Evolutionary conservation across 1,140 invertebrate genomes (phyloP).

Genomic region (Procambarus clarkii): DNA sequence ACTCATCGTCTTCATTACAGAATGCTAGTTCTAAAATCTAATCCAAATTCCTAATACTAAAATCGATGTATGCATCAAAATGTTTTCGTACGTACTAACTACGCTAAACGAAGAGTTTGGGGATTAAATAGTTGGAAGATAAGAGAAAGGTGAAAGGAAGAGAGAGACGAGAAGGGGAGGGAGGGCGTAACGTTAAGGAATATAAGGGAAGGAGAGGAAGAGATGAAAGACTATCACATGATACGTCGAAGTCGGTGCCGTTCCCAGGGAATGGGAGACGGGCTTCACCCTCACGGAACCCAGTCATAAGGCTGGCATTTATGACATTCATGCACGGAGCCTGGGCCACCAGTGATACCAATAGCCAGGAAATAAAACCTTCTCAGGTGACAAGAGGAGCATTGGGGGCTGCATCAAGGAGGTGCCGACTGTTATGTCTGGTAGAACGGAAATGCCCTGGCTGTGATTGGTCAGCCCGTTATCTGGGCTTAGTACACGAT

Average conservation of each 20-base stretch:
- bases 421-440: neutral
- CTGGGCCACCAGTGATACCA: constrained; percentile 38
- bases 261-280: constrained; percentile 18
- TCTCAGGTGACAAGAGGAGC: constrained; percentile 13
- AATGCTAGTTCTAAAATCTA: no score
- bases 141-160: neutral
- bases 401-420: neutral
- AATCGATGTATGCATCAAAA: neutral
- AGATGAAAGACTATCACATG: neutral
- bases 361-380: constrained; percentile 27
- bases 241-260: constrained; percentile 21
- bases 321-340: constrained; percentile 51
- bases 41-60: neutral
- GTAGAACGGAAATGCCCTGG: constrained; percentile 2
- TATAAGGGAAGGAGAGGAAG: neutral
- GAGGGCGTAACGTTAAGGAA: neutral
- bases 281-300: constrained; percentile 44
- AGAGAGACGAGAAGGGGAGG: no score
- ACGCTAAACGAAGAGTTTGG: neutral
- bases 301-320: constrained; percentile 53
- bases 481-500: neutral
- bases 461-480: neutral
- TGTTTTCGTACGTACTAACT: no score
- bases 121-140: neutral
- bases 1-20: no score